Evolutionary conservation across 2,797 vertebrate species (phyloP), one percentile per base, ranked within the genome.

Genomic region (Enteromius paludinosus): DNA sequence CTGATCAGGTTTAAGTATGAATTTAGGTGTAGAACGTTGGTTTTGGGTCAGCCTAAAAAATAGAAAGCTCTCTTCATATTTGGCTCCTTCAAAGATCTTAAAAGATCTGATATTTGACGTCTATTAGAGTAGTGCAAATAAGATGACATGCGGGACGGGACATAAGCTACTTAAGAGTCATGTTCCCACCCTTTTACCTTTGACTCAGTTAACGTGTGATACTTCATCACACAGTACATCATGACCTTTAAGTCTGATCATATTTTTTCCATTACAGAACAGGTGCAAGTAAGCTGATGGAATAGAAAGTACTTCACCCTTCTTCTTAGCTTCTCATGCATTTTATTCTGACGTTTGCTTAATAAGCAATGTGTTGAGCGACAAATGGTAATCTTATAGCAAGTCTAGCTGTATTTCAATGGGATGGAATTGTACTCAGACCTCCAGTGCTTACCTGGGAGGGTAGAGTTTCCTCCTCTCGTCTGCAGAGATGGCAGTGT

Each of bases 401-500:
- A 41, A 47, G 52, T 49, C 41, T 72, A 47, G 41, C 14, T 28
- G 9, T 45, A 15, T 30, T 64, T 47, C 3, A 47, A 18, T 62
- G 11, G 59, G 18, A 62, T 54, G 5, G 20, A 33, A 25, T 5
- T 61, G n/a, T 25, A 47, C 17, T 64, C 1, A 10, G 9, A 14
- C 52, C 35, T 49, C 20, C 28, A 68, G 56, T 69, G 41, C 25
- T 47, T 81, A 97, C 97, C 97, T 98, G 25, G 97, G 91, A 1
- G 97, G 97, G 68, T 96, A 98, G 12, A 98, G 94, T 87, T 91
- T 96, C 52, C 85, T 91, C 86, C 90, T 96, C 0, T 90, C 87
- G 0, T 93, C 93, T 3, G 94, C 90, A 0, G 91, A 90, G 49
- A 94, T 61, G 0, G 92, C 86, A 3, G 92, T 87, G 17, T 90